Evolutionary conservation across 2,888 invertebrate species (phyloP), one percentile per base, ranked within the genome.

Genomic region (Monochamus alternatus): DNA sequence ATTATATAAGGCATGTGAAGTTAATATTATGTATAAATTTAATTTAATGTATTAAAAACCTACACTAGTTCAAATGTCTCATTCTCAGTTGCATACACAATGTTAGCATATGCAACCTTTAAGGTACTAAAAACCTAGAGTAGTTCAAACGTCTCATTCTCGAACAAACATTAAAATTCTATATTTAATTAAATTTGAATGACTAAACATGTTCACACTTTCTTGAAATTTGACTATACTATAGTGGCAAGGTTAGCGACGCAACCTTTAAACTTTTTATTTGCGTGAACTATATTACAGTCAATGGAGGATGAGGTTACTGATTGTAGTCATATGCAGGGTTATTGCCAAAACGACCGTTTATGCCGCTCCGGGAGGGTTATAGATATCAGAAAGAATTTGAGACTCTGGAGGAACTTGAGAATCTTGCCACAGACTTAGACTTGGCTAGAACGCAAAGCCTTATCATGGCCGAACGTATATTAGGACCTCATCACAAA

Each of bases 401-500:
- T 89, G 90, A 91, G 73, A 91, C 93, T 5, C 84, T 90, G 69
- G 93, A 92, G 43, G 96, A 97, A 86, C 90, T 98, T 74, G 93
- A 93, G 82, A 92, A 92, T 69, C 91, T 95, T 60, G 92, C 94
- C 65, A 91, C 92, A 0, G 97, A 98, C 90, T 91, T 95, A 84
- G 97, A 98, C 90, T 93, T 93, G 58, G 93, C 98, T 91, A 92
- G 97, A 84, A 94, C 94, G 88, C 97, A 98, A 89, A 94, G 97
- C 86, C 90, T 98, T 82, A 90, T 98, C 51, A 96, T 98, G 81
- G 94, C 95, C 80, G 96, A 96, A 89, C 91, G 98, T 84, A 95
- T 98, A 84, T 91, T 98, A 32, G 97, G 97, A 0, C 91, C 93
- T 0, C 90, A 92, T 81, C 97, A 98, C 89, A 95, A 96, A 88